These are phyloP conservation scores for Gastracanthus pulcherrimus DNA, from an alignment of 2,888 invertebrate genomes.

Conservation along the genomic window DNA sequence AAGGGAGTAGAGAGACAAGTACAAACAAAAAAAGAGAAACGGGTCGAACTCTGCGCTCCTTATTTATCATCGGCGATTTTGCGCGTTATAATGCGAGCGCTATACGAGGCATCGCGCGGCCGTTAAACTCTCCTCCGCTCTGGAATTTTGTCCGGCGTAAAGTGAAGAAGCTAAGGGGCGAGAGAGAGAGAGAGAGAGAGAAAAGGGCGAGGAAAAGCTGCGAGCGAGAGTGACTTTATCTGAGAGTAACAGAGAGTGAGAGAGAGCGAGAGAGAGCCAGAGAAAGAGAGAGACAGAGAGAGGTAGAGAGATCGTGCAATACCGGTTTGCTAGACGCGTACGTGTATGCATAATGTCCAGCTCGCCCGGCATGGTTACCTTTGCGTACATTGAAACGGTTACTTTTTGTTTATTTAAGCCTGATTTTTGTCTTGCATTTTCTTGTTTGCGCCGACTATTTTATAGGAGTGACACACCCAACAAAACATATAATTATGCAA, in stretches of 20 bases:
- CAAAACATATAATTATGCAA: background rate
- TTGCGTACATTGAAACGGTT: background rate
- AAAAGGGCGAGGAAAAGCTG: too few species aligned
- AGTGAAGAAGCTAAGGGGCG: background rate
- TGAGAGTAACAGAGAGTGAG: background rate
- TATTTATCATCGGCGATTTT: conserved; percentile 41
- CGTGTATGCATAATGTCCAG: background rate
- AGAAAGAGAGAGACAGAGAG: conserved; percentile 1
- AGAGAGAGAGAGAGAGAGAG: background rate
- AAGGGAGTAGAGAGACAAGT: background rate
- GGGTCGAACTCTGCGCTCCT: conserved; percentile 16
- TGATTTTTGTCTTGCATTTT: too few species aligned
- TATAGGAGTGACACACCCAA: background rate
- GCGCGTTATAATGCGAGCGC: background rate
- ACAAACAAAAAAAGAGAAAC: background rate
- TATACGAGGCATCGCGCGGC: background rate
- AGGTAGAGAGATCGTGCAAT: conserved; percentile 16
- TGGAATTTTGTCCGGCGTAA: conserved; percentile 11
- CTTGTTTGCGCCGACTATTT: background rate
- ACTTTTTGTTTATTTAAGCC: background rate
- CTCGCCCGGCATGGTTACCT: background rate
- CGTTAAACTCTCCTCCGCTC: conserved; percentile 12
- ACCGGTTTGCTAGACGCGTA: conserved; percentile 13
- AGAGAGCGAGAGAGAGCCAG: background rate
- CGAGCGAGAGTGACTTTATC: background rate